Evolutionary conservation across 53 echinoderm and acorn worm species (phyloP), one percentile per base, ranked within the genome.

Genomic region (Actinopyga echinites): DNA sequence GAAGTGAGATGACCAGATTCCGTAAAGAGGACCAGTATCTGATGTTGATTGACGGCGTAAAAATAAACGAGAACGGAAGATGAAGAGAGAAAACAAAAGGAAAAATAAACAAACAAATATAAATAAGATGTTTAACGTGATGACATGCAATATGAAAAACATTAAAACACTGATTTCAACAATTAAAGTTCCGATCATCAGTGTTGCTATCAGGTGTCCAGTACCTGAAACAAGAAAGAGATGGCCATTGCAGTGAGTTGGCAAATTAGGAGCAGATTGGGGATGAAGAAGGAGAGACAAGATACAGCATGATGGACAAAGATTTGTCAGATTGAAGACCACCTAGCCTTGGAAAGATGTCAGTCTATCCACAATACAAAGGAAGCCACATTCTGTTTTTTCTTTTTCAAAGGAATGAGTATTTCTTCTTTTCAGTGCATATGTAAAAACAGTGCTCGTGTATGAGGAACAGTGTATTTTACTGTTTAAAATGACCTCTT

Each of bases 11-110:
- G 64, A 95, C 95, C 91, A 95, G 93, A 69, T 95, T 95, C 87
- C 95, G 82, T 82, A 95, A 71, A 54, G 95, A 95, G 82, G 95
- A 93, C 95, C 95, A 95, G 89, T 95, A 92, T 95, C 95, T 95
- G 87, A 65, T 57, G 82, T 31, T 40, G 31, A 53, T 42, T 5
- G 36, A 19, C 33, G 61, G 21, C 33, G 65, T 65, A 52, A 32
- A 66, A 44, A 52, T 65, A 28, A 67, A 21, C 84, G 65, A 66
- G 17, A 71, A 69, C 31, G 79, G 69, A 62, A 44, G 32, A 40
- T 28, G 56, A 34, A 74, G 36, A 84, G 84, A 84, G 40, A 74
- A 35, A 75, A 13, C 57, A 69, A 83, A 30, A 37, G 53, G 37
- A 69, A 29, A 71, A 33, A 69, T 56, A 33, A 61, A 56, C 29